Percentiles rank a stretch among this genome's conserved stretches.
These are phyloP conservation scores for Betta splendens DNA, from an alignment of 2,797 vertebrate genomes.

Conservation along the genomic window DNA sequence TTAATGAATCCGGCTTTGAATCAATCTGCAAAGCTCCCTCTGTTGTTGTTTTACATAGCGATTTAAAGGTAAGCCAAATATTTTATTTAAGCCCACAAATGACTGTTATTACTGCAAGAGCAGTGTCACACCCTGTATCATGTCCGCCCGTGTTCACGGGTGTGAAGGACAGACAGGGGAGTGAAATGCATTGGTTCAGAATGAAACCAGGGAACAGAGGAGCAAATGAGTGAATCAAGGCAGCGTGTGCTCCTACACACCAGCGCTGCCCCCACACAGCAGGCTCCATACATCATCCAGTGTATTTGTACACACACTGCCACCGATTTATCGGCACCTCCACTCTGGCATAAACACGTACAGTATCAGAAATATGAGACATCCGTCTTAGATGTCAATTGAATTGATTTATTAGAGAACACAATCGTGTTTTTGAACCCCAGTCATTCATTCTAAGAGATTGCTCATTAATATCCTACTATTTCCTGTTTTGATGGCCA, in stretches of 20 bases:
- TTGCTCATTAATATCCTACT: too few species aligned
- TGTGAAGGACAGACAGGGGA: slow-evolving; percentile 4
- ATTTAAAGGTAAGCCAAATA: background rate
- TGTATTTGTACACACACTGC: background rate
- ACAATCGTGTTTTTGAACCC: too few species aligned
- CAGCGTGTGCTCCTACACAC: slow-evolving; percentile 63
- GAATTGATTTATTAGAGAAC: too few species aligned
- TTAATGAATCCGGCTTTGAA: slow-evolving; percentile 17
- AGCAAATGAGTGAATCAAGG: slow-evolving; percentile 46
- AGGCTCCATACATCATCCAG: slow-evolving; percentile 31
- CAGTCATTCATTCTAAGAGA: too few species aligned
- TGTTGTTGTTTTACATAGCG: slow-evolving; percentile 5
- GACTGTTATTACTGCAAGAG: too few species aligned
- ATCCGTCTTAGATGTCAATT: too few species aligned
- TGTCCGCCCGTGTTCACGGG: background rate
- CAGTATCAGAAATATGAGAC: background rate
- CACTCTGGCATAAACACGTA: background rate
- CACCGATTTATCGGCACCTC: background rate
- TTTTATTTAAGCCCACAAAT: background rate
- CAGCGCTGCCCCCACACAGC: slow-evolving; percentile 45
- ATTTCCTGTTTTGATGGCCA: too few species aligned
- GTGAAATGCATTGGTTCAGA: slow-evolving; percentile 15
- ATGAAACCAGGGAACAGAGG: slow-evolving; percentile 7
- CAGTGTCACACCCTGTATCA: background rate
- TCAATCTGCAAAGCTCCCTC: background rate